Evolutionary conservation across 2,888 invertebrate species (phyloP).

Genomic region (Dicranocentrus wangi): DNA sequence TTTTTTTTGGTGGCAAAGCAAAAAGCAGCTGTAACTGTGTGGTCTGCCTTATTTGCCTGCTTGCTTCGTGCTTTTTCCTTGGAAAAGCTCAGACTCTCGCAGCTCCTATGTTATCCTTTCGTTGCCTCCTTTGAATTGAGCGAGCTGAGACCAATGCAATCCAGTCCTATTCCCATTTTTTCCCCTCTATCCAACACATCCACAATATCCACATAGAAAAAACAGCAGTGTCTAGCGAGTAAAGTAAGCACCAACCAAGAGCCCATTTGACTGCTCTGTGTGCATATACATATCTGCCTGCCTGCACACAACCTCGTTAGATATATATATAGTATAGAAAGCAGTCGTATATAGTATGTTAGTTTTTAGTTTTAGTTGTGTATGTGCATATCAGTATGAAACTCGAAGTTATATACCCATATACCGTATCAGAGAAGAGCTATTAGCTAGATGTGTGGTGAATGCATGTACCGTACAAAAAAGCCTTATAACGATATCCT

Average conservation of each 20-base stretch:
- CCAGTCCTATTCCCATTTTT: constrained; percentile 54
- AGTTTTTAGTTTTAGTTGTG: no score
- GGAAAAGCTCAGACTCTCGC: constrained; percentile 44
- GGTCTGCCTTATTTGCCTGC: neutral
- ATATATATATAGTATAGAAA: no score
- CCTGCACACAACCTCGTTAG: no score
- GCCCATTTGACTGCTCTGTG: no score
- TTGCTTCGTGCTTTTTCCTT: constrained; percentile 53
- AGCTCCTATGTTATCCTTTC: constrained; percentile 39
- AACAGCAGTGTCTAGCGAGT: neutral
- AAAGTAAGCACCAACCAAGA: no score
- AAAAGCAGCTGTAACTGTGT: constrained; percentile 42
- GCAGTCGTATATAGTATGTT: no score
- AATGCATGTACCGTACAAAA: neutral
- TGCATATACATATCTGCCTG: no score
- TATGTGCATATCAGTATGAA: no score
- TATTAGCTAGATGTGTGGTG: no score
- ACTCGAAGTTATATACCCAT: neutral
- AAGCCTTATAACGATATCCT: constrained; percentile 17
- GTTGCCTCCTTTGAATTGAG: constrained; percentile 57
- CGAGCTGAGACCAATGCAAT: constrained; percentile 41
- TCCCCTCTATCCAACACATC: neutral
- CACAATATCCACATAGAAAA: neutral
- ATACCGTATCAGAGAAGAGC: neutral
- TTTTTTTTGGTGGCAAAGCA: constrained; percentile 26